Percentiles rank a stretch among this genome's conserved stretches.
These are phyloP conservation scores for Drosophila sp. DNA, from an alignment of 1,140 invertebrate species.

Conservation along the genomic window DNA sequence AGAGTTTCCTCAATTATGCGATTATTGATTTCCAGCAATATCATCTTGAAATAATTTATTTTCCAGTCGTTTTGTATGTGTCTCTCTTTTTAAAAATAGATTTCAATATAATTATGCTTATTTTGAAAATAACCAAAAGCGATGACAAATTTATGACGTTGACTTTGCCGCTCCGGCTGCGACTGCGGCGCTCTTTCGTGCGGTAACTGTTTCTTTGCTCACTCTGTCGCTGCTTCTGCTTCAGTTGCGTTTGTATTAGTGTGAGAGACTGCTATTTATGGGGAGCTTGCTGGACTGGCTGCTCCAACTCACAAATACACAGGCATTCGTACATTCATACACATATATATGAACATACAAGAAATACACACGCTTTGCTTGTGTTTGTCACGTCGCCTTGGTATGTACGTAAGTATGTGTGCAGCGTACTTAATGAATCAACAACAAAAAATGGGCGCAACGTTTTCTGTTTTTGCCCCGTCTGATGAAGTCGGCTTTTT, in stretches of 20 bases:
- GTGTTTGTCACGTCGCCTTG: constrained; percentile 26
- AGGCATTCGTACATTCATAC: constrained; percentile 23
- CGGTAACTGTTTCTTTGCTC: constrained; percentile 68
- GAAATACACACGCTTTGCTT: constrained; percentile 24
- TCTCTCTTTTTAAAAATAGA: constrained; percentile 25
- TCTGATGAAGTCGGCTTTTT: constrained; percentile 77
- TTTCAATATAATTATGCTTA: constrained; percentile 21
- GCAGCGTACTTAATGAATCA: constrained; percentile 77
- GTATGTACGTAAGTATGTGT: constrained; percentile 23
- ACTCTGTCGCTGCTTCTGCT: constrained; percentile 19
- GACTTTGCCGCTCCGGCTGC: constrained; percentile 69
- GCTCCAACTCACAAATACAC: constrained; percentile 70
- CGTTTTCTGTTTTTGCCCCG: constrained; percentile 49
- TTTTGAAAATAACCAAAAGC: constrained; percentile 35
- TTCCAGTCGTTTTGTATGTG: constrained; percentile 13
- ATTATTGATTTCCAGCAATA: constrained; percentile 99
- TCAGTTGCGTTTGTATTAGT: constrained; percentile 42
- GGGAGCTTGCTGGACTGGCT: constrained; percentile 55
- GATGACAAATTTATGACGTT: constrained; percentile 81
- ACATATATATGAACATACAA: constrained; percentile 15
- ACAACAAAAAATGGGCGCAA: constrained; percentile 81
- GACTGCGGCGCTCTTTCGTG: constrained; percentile 55
- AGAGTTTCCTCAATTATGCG: constrained; percentile 98
- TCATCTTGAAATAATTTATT: constrained; percentile 88
- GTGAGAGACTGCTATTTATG: constrained; percentile 58